Base-by-base conservation (phyloP, 2,113 vertebrate genomes). In the Thunnus maccoyii region DNA sequence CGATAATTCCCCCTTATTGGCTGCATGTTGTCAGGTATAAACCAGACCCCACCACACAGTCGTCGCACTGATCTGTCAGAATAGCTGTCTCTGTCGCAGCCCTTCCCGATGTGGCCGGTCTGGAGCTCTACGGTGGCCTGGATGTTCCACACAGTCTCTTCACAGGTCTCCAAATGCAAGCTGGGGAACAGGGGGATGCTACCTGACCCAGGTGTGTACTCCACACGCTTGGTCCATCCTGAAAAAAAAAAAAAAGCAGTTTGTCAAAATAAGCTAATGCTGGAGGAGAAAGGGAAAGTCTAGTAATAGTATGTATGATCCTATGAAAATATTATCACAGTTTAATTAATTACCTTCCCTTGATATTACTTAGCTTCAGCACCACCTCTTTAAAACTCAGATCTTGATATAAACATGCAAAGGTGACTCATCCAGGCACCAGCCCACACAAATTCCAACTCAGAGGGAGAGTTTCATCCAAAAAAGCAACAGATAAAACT, bases 81-180 rank as follows among this genome's bases (percentile, higher is more conserved):
- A 87, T 99, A 99, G 93, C 98, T 99, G 91, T 99, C 98, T 2
- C 98, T 91, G 91, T 99, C 98, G 1, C 98, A 99, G 86, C 98
- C 98, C 92, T 99, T 99, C 89, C 97, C 98, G 52, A 99, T 98
- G 0, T 99, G 98, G 85, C 96, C 97, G 0, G 98, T 99, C 95
- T 99, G 98, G 76, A 99, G 95, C 86, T 99, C 98, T 83, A 99
- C 97, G 0, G 96, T 97, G 87, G 97, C 97, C 94, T 99, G 97
- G 91, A 99, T 98, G 93, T 98, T 99, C 97, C 98, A 98, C 11
- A 99, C 95, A 0, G 97, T 97, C 64, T 99, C 97, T n/a, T 99
- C 97, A 3, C 98, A 99, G 7, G 97, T 98, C 94, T 99, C 98
- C 93, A 99, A 76, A 78, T 96, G 98, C 86, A 99, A 96, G 80